Evolutionary conservation across 2,797 vertebrate genomes (phyloP).

Genomic region (Esox masquinongy): DNA sequence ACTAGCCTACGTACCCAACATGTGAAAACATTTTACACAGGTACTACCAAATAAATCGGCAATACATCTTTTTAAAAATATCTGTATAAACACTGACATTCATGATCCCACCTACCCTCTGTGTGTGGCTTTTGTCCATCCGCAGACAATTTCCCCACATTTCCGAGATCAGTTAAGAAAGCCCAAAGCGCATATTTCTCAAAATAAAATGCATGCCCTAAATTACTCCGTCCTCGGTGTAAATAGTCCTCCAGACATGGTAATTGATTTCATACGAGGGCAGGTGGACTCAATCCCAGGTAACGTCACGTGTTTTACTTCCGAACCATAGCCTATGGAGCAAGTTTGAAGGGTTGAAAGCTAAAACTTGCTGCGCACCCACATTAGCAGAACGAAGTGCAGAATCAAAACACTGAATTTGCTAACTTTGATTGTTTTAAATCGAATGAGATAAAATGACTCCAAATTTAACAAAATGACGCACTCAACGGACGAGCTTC

Average conservation of each 20-base stretch:
- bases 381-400: neutral
- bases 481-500: neutral
- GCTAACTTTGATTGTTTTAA: neutral
- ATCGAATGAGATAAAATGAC: neutral
- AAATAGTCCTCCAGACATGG: slow-evolving; percentile 41
- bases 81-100: neutral
- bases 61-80: neutral
- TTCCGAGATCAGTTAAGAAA: slow-evolving; percentile 4
- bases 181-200: neutral
- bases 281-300: slow-evolving; percentile 19
- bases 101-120: slow-evolving; percentile 54
- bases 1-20: neutral
- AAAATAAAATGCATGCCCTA: slow-evolving; percentile 43
- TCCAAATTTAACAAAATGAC: neutral
- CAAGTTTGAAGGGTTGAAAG: slow-evolving; percentile 28
- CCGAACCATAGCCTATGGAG: neutral
- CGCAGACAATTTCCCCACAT: slow-evolving; percentile 30
- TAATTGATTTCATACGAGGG: slow-evolving; percentile 2
- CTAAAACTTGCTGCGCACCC: slow-evolving; percentile 29
- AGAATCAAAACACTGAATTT: neutral
- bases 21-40: neutral
- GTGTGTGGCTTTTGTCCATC: slow-evolving; percentile 52
- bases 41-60: neutral
- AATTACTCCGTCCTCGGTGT: slow-evolving; percentile 51
- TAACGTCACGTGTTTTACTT: slow-evolving; percentile 26